A percentile compares a stretch with the other conserved stretches of the same genome.
Evolutionary conservation across 1,140 invertebrate species (phyloP).

Genomic region (Galleria mellonella): DNA sequence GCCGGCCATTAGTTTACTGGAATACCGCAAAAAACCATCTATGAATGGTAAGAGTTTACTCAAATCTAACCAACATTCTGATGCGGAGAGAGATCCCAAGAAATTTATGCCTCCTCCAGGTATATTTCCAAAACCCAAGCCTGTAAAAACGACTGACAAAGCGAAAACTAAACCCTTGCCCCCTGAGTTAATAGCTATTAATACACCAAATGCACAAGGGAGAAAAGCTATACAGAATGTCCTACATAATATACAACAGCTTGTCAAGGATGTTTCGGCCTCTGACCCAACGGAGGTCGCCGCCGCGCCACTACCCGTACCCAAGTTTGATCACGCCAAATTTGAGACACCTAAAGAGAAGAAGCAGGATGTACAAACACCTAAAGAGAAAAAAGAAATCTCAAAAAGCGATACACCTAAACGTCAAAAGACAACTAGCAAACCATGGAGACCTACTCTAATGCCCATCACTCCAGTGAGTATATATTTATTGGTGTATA

Average conservation of each 20-base stretch:
- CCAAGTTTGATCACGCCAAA: slow-evolving; percentile 32
- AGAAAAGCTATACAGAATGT: slow-evolving; percentile 69
- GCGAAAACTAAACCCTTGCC: slow-evolving; percentile 48
- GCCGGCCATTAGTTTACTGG: slow-evolving; percentile 48
- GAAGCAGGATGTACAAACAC: slow-evolving; percentile 6
- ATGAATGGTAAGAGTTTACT: slow-evolving; percentile 66
- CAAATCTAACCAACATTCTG: slow-evolving; percentile 51
- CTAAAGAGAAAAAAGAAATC: slow-evolving; percentile 10
- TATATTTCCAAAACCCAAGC: slow-evolving; percentile 33
- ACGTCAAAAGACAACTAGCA: slow-evolving; percentile 69
- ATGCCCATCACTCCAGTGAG: slow-evolving; percentile 77
- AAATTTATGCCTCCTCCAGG: slow-evolving; percentile 54
- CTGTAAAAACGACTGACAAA: slow-evolving; percentile 29
- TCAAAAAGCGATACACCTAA: slow-evolving; percentile 52
- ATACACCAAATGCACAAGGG: slow-evolving; percentile 57
- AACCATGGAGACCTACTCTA: slow-evolving; percentile 80
- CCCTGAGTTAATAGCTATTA: slow-evolving; percentile 68
- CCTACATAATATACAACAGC: slow-evolving; percentile 67
- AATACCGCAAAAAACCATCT: slow-evolving; percentile 62
- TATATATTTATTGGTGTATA: not conserved
- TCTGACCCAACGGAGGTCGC: slow-evolving; percentile 57
- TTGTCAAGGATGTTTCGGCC: slow-evolving; percentile 60
- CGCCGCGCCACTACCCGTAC: slow-evolving; percentile 32
- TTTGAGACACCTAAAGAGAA: slow-evolving; percentile 8
- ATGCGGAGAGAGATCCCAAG: slow-evolving; percentile 39